Conservation (phyloP, 2,888 invertebrate genomes). For the Apocheima hispidaria region DNA sequence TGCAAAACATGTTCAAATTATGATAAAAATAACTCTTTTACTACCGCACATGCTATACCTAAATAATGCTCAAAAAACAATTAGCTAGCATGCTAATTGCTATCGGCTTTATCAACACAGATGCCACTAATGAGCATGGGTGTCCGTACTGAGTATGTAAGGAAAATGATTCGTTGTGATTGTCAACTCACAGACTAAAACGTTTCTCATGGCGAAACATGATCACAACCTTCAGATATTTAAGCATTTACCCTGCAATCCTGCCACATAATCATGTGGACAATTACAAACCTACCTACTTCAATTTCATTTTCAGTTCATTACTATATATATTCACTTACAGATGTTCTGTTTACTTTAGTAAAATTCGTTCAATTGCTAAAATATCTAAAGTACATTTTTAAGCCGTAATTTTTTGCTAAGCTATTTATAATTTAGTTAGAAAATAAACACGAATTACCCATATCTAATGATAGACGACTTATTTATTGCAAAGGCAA, state of each 20-base stretch:
- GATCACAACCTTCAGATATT: constrained; percentile 45
- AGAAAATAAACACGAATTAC: not conserved
- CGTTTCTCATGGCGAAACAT: constrained; percentile 21
- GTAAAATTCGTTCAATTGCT: constrained; percentile 3
- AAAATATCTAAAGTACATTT: constrained; percentile 2
- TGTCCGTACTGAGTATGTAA: too few species aligned
- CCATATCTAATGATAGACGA: not conserved
- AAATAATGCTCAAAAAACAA: too few species aligned
- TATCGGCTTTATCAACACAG: not conserved
- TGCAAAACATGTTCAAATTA: too few species aligned
- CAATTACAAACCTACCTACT: constrained; percentile 22
- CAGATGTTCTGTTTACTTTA: not conserved
- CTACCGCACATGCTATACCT: too few species aligned
- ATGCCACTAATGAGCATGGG: not conserved
- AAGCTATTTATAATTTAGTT: not conserved
- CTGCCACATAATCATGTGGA: constrained; percentile 23
- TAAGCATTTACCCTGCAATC: constrained; percentile 41
- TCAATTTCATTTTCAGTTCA: constrained; percentile 19
- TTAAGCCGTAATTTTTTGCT: constrained; percentile 5
- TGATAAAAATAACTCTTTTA: too few species aligned
- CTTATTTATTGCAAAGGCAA: too few species aligned
- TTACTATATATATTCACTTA: constrained; percentile 13
- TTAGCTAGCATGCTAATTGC: not conserved
- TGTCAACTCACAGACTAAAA: constrained; percentile 10
- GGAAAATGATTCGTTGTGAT: constrained; percentile 21